Evolutionary conservation across 1,140 invertebrate species (phyloP).

Genomic region (Drosophila oshimai): DNA sequence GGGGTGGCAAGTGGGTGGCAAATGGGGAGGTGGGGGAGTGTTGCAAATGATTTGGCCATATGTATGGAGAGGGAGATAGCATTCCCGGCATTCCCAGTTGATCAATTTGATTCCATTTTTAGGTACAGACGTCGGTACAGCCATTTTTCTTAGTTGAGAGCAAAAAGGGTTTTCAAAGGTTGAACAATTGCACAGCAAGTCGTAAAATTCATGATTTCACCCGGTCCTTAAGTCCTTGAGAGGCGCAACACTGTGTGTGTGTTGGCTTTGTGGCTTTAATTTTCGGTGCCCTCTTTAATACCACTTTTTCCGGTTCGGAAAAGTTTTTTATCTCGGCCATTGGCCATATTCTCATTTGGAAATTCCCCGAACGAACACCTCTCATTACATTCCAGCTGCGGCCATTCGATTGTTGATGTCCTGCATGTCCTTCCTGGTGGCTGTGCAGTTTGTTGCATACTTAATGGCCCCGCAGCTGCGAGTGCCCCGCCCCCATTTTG

Average conservation of each 20-base stretch:
- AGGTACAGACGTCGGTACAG: slow-evolving; percentile 32
- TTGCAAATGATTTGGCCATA: too few relatives aligned
- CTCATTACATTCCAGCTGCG: slow-evolving; percentile 17
- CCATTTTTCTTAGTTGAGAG: slow-evolving; percentile 3
- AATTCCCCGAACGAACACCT: slow-evolving; percentile 13
- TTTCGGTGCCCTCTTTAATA: background rate
- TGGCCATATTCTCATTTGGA: background rate
- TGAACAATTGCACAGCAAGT: background rate
- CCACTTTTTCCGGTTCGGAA: background rate
- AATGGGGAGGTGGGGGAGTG: background rate
- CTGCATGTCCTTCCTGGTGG: background rate
- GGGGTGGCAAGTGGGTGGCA: background rate
- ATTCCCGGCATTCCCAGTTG: slow-evolving; percentile 46
- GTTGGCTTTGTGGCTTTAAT: background rate
- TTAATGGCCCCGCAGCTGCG: slow-evolving; percentile 24
- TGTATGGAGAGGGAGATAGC: too few relatives aligned
- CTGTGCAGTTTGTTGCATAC: slow-evolving; percentile 64
- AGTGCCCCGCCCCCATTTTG: background rate
- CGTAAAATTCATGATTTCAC: slow-evolving; percentile 7
- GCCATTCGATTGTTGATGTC: slow-evolving; percentile 25
- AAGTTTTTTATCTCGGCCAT: background rate
- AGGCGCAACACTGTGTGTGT: too few relatives aligned
- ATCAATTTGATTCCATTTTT: slow-evolving; percentile 49
- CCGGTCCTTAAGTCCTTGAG: too few relatives aligned
- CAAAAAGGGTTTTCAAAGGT: background rate